Conservation (phyloP, 2,113 vertebrate genomes). For the Gavialis gangeticus region DNA sequence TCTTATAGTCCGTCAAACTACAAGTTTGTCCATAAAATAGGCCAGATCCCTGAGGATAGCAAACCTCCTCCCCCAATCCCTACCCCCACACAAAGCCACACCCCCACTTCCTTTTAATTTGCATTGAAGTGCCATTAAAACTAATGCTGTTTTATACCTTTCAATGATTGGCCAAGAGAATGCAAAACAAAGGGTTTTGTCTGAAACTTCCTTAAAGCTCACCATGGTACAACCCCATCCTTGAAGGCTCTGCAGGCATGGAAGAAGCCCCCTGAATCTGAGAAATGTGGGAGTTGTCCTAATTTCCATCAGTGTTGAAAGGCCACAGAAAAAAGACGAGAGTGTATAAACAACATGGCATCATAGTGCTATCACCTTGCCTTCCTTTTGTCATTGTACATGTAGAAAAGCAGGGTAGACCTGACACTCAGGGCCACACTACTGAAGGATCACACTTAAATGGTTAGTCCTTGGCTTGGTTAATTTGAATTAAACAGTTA, state of each 20-base stretch:
- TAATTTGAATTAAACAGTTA: neutral
- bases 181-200: neutral
- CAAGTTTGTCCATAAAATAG: neutral
- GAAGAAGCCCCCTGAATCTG: too few relatives aligned
- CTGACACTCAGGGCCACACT: neutral
- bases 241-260: neutral
- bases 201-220: neutral
- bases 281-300: too few relatives aligned
- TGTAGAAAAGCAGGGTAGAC: too few relatives aligned
- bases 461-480: neutral
- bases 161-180: neutral
- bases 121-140: neutral
- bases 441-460: neutral
- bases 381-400: too few relatives aligned
- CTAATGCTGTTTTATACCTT: rapidly evolving
- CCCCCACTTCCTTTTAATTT: neutral
- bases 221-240: too few relatives aligned
- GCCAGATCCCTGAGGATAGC: rapidly evolving
- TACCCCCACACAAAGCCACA: rapidly evolving
- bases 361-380: too few relatives aligned
- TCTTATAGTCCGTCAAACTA: neutral
- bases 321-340: too few relatives aligned
- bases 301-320: too few relatives aligned
- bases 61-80: neutral
- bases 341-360: too few relatives aligned